Evolutionary conservation across 2,797 vertebrate genomes (phyloP), one percentile per base, ranked within the genome.

Genomic region (Lates japonicus): DNA sequence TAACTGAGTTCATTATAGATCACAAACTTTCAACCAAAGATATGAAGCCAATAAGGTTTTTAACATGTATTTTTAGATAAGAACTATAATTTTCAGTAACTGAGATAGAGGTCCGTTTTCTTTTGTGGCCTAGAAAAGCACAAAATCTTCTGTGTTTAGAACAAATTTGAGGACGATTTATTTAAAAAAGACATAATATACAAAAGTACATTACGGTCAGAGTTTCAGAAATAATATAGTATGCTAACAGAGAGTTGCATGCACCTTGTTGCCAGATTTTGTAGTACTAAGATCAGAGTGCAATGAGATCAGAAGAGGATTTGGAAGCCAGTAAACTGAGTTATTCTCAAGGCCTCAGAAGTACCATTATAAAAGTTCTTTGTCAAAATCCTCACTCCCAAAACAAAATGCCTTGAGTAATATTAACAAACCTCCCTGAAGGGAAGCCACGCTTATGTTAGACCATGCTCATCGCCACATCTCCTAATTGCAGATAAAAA

Each of bases 401-500:
- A 65, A 74, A 80, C 51, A 66, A 68, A 57, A 65, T 46, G 6
- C 33, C 54, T 63, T 77, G 20, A 57, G 61, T 78, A 52, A 75
- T 73, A 62, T 76, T 70, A 42, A 44, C 41, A 62, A 48, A 62
- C n/a, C n/a, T 70, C 68, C 58, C 58, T 67, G 17, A 78, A 85
- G 57, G 59, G 52, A 69, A 66, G 44, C 52, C 54, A n/a, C 57
- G 33, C 70, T 82, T 61, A 65, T 72, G 76, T 70, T 64, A 11
- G 31, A 35, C 46, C 22, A 35, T 86, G 80, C 80, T 88, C 75
- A n/a, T n/a, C n/a, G n/a, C n/a, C 73, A 69, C 74, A 77, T 79
- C 61, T 77, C 82, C 78, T 81, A 54, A 66, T 77, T 82, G 76
- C n/a, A 69, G 71, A 81, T 87, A 20, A 85, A 78, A 75, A 16